phyloP scores from a whole-genome alignment of 2,797 vertebrate species.

The Manis pentadactyla region DNA sequence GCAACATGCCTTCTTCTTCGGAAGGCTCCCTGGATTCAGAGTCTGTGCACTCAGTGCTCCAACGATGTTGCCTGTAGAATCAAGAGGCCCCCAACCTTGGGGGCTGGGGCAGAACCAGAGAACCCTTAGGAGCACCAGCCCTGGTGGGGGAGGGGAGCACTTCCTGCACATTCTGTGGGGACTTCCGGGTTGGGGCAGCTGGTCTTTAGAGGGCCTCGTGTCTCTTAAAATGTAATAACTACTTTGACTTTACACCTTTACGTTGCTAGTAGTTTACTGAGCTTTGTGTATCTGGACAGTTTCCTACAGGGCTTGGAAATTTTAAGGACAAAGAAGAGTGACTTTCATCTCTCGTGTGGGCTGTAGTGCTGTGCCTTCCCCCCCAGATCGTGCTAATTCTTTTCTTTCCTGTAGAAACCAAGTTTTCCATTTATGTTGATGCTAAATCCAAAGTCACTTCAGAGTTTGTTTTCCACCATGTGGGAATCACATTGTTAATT shows the following conservation, averaged over 20 bases:
- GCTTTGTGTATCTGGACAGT: constrained; percentile 91
- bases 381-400: constrained; percentile 81
- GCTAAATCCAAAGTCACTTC: constrained; percentile 97
- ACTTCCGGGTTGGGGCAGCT: constrained; percentile 29
- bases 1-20: neutral
- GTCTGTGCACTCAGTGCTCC: neutral
- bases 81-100: neutral
- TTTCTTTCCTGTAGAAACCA: constrained; percentile 88
- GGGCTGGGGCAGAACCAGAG: neutral
- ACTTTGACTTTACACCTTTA: constrained; percentile 85
- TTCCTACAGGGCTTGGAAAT: constrained; percentile 89
- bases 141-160: neutral
- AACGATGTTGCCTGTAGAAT: neutral
- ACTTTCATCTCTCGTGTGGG: constrained; percentile 88
- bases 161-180: constrained; percentile 16
- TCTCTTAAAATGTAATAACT: constrained; percentile 78
- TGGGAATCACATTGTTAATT: constrained; percentile 85
- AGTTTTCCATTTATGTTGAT: constrained; percentile 90
- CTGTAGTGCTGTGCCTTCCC: constrained; percentile 95
- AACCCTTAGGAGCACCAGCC: neutral
- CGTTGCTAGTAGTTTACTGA: constrained; percentile 87
- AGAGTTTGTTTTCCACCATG: constrained; percentile 91
- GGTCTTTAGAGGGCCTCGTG: constrained; percentile 67
- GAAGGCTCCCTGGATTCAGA: constrained; percentile 32
- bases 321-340: constrained; percentile 84